phyloP scores from a whole-genome alignment of 2,113 vertebrate species.

The Epinephelus lanceolatus region DNA sequence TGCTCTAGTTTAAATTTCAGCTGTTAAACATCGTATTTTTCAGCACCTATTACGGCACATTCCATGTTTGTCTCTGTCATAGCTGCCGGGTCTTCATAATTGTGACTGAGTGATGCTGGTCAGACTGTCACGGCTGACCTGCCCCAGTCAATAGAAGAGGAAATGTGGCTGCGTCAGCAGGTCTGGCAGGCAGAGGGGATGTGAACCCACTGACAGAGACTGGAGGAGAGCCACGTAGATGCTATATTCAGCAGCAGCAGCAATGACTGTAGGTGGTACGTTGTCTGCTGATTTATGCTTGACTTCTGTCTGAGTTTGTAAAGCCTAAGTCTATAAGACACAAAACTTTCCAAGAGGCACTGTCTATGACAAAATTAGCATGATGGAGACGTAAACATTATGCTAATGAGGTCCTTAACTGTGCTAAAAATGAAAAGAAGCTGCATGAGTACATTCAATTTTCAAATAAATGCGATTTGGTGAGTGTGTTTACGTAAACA shows the following conservation, averaged over 20 bases:
- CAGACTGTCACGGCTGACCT: constrained; percentile 67
- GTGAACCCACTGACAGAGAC: constrained; percentile 66
- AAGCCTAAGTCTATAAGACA: neutral
- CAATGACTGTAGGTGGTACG: neutral
- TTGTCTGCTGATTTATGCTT: constrained; percentile 19
- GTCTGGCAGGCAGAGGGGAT: constrained; percentile 48
- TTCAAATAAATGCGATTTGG: neutral
- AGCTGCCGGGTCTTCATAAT: constrained; percentile 43
- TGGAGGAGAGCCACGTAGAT: constrained; percentile 44
- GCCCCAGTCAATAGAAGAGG: constrained; percentile 67
- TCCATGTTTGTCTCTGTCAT: constrained; percentile 34
- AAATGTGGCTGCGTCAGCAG: constrained; percentile 67
- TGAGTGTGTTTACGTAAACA: neutral
- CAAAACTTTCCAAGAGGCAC: neutral
- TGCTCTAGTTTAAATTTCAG: constrained; percentile 2
- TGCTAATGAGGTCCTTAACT: neutral
- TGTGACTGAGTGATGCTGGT: constrained; percentile 54
- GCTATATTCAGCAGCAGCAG: constrained; percentile 42
- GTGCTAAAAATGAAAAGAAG: neutral
- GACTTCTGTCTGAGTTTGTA: neutral
- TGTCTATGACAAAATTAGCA: neutral
- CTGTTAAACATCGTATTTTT: constrained; percentile 19
- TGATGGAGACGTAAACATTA: neutral
- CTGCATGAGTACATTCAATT: neutral
- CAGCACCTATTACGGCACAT: neutral